Conservation (phyloP, 2,888 invertebrate species). For the Lepeophtheirus nordmannii region DNA sequence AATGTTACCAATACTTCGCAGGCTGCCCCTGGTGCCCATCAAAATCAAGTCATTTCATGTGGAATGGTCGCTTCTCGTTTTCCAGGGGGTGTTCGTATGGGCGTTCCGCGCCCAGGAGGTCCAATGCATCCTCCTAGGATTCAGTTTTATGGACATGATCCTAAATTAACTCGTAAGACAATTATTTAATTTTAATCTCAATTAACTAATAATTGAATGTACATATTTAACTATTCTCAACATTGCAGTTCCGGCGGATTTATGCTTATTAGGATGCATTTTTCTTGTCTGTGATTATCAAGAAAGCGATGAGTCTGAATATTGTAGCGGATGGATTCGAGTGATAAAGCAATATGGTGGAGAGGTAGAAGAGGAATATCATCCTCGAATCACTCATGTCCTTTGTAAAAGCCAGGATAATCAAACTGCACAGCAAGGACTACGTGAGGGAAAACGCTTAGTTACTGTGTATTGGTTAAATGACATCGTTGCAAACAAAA, state of each 20-base stretch:
- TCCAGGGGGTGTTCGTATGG: background rate
- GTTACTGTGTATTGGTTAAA: slow-evolving; percentile 79
- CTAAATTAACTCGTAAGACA: slow-evolving; percentile 53
- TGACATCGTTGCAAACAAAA: slow-evolving; percentile 69
- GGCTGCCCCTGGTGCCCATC: background rate
- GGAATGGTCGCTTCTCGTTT: slow-evolving; percentile 2
- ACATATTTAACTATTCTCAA: background rate
- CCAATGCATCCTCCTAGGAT: slow-evolving; percentile 36
- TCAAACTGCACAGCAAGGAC: slow-evolving; percentile 33
- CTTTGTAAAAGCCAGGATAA: slow-evolving; percentile 68
- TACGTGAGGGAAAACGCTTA: slow-evolving; percentile 50
- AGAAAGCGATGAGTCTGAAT: slow-evolving; percentile 33
- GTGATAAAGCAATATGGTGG: slow-evolving; percentile 67
- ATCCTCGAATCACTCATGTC: slow-evolving; percentile 74
- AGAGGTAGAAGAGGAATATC: slow-evolving; percentile 68
- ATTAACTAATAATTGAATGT: too few species aligned
- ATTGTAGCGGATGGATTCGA: slow-evolving; percentile 45
- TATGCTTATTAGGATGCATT: slow-evolving; percentile 80
- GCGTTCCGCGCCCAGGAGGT: slow-evolving; percentile 7
- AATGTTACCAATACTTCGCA: slow-evolving; percentile 39
- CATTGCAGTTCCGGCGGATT: slow-evolving; percentile 51
- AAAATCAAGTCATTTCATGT: background rate
- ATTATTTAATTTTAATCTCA: background rate
- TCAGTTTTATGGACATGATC: slow-evolving; percentile 84
- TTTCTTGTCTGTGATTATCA: slow-evolving; percentile 42